A percentile compares a stretch with the other conserved stretches of the same genome.
phyloP scores from a whole-genome alignment of 1,140 invertebrate species.

The Drosophila bocki region DNA sequence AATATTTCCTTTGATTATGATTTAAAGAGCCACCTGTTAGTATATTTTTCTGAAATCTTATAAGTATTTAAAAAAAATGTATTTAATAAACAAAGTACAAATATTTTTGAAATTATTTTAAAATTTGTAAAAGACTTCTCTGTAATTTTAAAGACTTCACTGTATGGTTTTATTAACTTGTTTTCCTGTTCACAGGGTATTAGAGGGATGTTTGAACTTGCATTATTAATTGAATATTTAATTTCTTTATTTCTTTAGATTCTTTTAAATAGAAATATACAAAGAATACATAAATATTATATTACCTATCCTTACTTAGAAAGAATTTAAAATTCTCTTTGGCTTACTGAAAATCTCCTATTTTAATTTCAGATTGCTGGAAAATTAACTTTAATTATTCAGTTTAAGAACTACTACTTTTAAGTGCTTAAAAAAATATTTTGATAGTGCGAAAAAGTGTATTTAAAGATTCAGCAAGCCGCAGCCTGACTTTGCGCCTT shows the following conservation, averaged over 20 bases:
- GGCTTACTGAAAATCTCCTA: background rate
- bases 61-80: no score
- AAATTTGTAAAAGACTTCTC: background rate
- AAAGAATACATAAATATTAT: background rate
- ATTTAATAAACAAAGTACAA: background rate
- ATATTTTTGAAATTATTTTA: no score
- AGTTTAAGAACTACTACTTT: background rate
- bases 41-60: no score
- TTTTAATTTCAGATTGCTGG: no score
- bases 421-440: background rate
- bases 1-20: background rate
- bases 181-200: background rate
- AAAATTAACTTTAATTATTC: background rate
- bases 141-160: background rate
- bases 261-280: no score
- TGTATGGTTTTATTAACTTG: conserved; percentile 1
- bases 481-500: conserved; percentile 3
- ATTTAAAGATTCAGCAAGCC: conserved; percentile 5
- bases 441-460: background rate
- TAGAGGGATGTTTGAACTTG: background rate
- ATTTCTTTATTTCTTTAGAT: no score
- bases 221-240: no score
- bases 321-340: background rate
- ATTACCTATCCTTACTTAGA: background rate
- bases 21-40: background rate